Base-by-base conservation (phyloP, 2,797 vertebrate genomes). In the Cyprinodon diabolis region DNA sequence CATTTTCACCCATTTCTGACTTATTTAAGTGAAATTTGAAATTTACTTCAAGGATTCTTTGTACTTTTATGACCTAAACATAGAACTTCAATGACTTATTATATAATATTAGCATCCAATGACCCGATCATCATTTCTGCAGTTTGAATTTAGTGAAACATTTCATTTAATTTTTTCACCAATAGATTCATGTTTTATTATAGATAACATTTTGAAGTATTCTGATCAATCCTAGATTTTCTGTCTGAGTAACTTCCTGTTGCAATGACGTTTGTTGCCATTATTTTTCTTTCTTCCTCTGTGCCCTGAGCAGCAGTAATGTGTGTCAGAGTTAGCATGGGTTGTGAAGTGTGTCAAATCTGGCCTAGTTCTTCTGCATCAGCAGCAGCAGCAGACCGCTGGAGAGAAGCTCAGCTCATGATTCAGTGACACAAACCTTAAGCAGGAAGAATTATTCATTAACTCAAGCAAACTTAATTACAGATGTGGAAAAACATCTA, bases 291-390 rank as follows among this genome's bases (percentile, higher is more conserved):
- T 66, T 55, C 13, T 55, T 15, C 55, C 66, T 72, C 70, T 25
- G 23, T 80, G 60, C 80, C 72, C 66, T 60, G 79, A 89, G 79
- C 76, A 81, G 80, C 67, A 76, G 69, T 83, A 77, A 88, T 80
- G 87, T 87, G 87, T 90, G 88, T 85, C 84, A 79, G 87, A 73
- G 87, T 82, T 83, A 88, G 83, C 86, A 67, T 81, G 88, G 85
- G 79, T 87, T 90, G 77, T 95, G 90, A 90, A 95, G 92, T 94
- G 93, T 94, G 91, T 91, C 87, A 93, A 93, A 94, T 94, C 88
- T 94, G 94, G 76, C 93, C 94, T 93, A 94, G 86, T 95, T 96
- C 90, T 94, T 91, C 89, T 90, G 91, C 77, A 81, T 89, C 92
- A 90, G 91, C 92, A 93, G 92, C 87, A 87, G 72, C 74, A 60